Conservation (phyloP, 2,888 invertebrate species). For the Pecten maximus region DNA sequence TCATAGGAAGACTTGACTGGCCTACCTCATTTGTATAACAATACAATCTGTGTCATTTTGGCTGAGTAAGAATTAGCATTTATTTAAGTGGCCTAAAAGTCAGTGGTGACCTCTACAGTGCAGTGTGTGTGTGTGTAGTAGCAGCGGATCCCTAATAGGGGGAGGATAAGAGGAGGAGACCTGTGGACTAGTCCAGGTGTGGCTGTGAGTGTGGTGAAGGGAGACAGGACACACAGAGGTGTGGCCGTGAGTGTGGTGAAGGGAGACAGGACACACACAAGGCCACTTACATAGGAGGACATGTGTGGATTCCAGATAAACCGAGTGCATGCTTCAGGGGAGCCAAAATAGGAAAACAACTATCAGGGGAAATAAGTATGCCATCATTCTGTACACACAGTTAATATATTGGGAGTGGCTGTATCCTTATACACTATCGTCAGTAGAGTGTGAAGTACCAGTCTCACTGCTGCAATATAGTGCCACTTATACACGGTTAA, state of each 20-base stretch:
- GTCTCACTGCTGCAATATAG: constrained; percentile 13
- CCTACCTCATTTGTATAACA: background rate
- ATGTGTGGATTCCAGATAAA: background rate
- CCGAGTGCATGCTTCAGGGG: background rate
- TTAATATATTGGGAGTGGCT: background rate
- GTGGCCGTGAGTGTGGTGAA: background rate
- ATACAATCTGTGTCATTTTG: constrained; percentile 2
- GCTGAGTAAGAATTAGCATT: background rate
- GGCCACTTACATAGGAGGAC: background rate
- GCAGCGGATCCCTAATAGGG: background rate
- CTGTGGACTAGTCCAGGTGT: background rate
- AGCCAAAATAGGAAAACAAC: background rate
- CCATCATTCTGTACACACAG: background rate
- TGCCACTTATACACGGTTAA: background rate
- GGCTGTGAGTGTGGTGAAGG: background rate
- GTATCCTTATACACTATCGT: background rate
- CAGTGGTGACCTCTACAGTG: background rate
- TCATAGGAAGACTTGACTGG: background rate
- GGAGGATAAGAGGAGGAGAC: background rate
- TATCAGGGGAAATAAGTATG: background rate
- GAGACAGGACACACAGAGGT: background rate
- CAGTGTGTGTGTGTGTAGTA: background rate
- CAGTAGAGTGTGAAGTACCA: background rate
- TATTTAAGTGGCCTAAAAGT: background rate
- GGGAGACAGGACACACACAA: background rate